Conservation (phyloP, 2,888 invertebrate species). For the Tetheella fluctuosa region DNA sequence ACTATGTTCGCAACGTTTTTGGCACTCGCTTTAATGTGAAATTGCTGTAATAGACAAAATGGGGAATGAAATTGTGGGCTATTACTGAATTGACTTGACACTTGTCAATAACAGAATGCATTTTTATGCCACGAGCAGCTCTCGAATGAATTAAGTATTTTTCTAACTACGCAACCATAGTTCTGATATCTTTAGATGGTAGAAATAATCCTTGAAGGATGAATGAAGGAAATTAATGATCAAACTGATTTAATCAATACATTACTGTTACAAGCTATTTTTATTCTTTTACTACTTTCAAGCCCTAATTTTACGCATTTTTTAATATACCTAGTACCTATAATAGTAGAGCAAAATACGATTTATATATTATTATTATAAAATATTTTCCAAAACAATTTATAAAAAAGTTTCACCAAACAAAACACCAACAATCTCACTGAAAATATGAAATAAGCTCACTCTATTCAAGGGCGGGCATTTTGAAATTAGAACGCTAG, state of each 20-base stretch:
- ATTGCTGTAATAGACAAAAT: conserved; percentile 42
- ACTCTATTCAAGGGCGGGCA: conserved; percentile 55
- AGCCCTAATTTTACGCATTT: too few species aligned
- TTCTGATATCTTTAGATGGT: too few species aligned
- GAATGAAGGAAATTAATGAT: too few species aligned
- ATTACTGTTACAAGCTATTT: too few species aligned
- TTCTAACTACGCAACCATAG: too few species aligned
- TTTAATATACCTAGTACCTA: too few species aligned
- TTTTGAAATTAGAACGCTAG: conserved; percentile 76
- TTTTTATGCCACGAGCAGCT: conserved; percentile 16
- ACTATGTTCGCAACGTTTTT: conserved; percentile 45
- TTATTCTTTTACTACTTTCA: too few species aligned
- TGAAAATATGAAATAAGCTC: conserved; percentile 55
- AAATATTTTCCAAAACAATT: too few species aligned
- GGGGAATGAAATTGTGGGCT: conserved; percentile 23
- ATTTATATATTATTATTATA: too few species aligned
- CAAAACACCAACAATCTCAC: conserved; percentile 25
- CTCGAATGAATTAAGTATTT: conserved; percentile 5
- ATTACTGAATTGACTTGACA: conserved; percentile 11
- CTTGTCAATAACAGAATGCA: conserved; percentile 17
- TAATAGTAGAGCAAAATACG: too few species aligned
- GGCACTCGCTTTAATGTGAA: conserved; percentile 59
- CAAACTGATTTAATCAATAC: too few species aligned
- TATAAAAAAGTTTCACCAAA: conserved; percentile 4
- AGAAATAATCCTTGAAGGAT: too few species aligned